These are phyloP conservation scores for Penaeus vannamei DNA, from an alignment of 1,140 invertebrate genomes.

Conservation along the genomic window DNA sequence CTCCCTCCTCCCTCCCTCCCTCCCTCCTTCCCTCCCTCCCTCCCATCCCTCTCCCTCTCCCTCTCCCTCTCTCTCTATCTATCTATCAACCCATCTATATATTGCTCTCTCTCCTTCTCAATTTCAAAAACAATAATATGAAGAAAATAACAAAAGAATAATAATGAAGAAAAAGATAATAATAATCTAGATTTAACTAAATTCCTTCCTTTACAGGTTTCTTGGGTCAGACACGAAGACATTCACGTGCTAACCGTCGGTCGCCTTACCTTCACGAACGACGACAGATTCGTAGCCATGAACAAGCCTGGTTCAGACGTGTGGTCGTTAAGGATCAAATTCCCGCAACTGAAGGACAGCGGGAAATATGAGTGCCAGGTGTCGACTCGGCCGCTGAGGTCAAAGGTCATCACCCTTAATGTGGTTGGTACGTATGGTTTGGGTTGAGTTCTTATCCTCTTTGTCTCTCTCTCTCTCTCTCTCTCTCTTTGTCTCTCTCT, in stretches of 20 bases:
- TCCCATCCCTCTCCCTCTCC: neutral
- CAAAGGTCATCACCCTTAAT: slow-evolving; percentile 68
- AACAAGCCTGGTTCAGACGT: slow-evolving; percentile 68
- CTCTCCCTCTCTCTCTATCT: slow-evolving; percentile 12
- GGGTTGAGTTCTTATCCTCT: too few relatives aligned
- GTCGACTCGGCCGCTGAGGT: slow-evolving; percentile 68
- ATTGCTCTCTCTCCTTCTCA: neutral
- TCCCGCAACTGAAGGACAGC: slow-evolving; percentile 66
- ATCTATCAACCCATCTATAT: neutral
- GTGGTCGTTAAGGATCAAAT: slow-evolving; percentile 68
- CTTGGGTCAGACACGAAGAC: slow-evolving; percentile 71
- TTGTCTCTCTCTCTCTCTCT: too few relatives aligned
- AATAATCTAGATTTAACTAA: neutral
- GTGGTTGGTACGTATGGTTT: slow-evolving; percentile 68
- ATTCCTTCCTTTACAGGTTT: slow-evolving; percentile 68
- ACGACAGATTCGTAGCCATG: slow-evolving; percentile 69
- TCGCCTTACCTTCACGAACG: slow-evolving; percentile 68
- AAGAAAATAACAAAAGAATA: too few relatives aligned
- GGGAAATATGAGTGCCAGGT: slow-evolving; percentile 69
- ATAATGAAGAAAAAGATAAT: neutral
- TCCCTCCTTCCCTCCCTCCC: too few relatives aligned
- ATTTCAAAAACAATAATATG: too few relatives aligned
- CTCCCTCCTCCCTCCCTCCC: too few relatives aligned
- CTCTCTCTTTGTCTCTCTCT: neutral
- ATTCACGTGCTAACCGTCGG: slow-evolving; percentile 71